Percentiles rank a stretch among this genome's conserved stretches.
Evolutionary conservation across 2,113 vertebrate species (phyloP).

Genomic region (Coryphaenoides rupestris): DNA sequence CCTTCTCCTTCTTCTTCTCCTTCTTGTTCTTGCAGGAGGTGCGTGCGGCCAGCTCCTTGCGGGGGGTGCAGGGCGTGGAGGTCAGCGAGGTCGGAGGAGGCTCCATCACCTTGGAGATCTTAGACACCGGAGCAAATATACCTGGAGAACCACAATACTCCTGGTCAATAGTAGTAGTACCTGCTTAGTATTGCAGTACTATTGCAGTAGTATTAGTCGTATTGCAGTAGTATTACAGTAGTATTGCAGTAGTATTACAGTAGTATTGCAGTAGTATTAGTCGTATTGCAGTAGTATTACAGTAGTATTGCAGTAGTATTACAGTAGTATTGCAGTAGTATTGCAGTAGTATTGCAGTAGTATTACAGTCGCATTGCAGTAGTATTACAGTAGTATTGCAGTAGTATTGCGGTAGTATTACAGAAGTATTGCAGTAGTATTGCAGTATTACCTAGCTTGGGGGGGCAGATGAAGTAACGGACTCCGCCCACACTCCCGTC

Average conservation of each 20-base stretch:
- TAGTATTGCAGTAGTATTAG: background rate
- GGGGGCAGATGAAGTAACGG: constrained; percentile 89
- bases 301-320: no score
- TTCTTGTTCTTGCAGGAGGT: constrained; percentile 82
- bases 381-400: no score
- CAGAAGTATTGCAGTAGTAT: no score
- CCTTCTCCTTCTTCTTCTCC: constrained; percentile 81
- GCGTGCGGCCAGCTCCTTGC: constrained; percentile 82
- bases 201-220: no score
- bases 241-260: background rate
- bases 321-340: no score
- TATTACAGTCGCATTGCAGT: no score
- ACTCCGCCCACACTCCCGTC: constrained; percentile 88
- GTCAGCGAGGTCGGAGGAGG: constrained; percentile 80
- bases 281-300: no score
- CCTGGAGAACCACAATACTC: constrained; percentile 58
- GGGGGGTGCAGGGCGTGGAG: constrained; percentile 84
- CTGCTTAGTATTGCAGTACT: background rate
- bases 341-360: no score
- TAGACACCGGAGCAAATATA: constrained; percentile 86
- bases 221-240: background rate
- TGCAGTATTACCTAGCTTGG: constrained; percentile 78
- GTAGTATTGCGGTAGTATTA: no score
- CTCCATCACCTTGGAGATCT: constrained; percentile 80
- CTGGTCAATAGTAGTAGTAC: background rate